Evolutionary conservation across 35 echinoderm and acorn worm species (phyloP).

Genomic region (Holothuria glaberrima): DNA sequence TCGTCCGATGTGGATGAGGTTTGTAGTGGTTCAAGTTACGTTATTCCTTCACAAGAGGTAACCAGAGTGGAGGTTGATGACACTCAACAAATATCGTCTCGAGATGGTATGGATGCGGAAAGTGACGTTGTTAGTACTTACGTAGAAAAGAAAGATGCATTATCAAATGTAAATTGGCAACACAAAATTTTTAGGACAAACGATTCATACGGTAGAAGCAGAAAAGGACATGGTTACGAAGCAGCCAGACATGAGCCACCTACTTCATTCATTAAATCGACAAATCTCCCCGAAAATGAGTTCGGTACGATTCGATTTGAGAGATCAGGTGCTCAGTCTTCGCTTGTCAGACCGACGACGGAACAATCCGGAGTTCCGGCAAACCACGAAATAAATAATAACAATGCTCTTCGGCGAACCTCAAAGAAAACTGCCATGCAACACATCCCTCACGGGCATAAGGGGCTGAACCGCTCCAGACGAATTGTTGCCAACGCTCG

Average conservation of each 20-base stretch:
- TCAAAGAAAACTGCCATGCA: background rate
- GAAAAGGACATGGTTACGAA: too few species aligned
- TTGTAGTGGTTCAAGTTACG: too few species aligned
- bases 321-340: too few species aligned
- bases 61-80: too few species aligned
- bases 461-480: slow-evolving; percentile 86
- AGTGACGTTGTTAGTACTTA: background rate
- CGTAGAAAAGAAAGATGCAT: background rate
- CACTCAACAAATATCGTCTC: too few species aligned
- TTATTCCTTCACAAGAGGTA: too few species aligned
- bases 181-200: slow-evolving; percentile 33
- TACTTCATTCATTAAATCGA: too few species aligned
- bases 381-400: slow-evolving; percentile 15
- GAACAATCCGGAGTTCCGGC: background rate
- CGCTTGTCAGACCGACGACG: background rate
- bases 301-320: too few species aligned
- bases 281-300: too few species aligned
- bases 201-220: background rate
- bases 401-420: background rate
- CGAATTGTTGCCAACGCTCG: slow-evolving; percentile 93
- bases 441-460: slow-evolving; percentile 54
- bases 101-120: too few species aligned
- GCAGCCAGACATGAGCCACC: too few species aligned
- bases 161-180: slow-evolving; percentile 8
- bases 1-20: too few species aligned